Conservation (phyloP, 2,113 vertebrate species). For the Bungarus multicinctus region DNA sequence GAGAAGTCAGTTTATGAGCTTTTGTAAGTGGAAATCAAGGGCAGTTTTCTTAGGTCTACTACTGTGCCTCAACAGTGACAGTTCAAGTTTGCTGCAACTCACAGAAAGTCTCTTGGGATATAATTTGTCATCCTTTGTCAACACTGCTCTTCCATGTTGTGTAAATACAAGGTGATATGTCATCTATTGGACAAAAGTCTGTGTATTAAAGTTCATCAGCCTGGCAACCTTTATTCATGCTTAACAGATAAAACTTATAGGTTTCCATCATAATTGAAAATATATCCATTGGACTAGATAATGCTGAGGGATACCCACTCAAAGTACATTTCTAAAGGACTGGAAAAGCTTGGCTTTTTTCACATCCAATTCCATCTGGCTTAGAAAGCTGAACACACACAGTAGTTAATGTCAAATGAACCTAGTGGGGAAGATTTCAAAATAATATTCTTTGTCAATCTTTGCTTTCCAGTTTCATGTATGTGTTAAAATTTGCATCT, state of each 20-base stretch:
- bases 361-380: background rate
- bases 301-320: background rate
- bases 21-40: conserved; percentile 4
- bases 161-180: conserved; percentile 11
- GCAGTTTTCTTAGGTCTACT: background rate
- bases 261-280: background rate
- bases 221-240: background rate
- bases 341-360: background rate
- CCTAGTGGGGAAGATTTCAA: background rate
- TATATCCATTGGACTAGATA: background rate
- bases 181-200: background rate
- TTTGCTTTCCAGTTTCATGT: background rate
- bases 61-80: background rate
- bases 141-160: background rate
- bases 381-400: background rate
- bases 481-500: background rate
- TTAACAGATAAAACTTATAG: background rate
- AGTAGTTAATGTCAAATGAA: background rate
- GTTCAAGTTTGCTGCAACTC: background rate
- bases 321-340: conserved; percentile 13
- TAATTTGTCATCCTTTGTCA: background rate
- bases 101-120: background rate
- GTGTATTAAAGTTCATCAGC: conserved; percentile 18
- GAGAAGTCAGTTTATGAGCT: background rate
- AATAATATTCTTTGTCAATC: background rate